Evolutionary conservation across 2,113 vertebrate species (phyloP), one percentile per base, ranked within the genome.

Genomic region (Dinomys branickii): DNA sequence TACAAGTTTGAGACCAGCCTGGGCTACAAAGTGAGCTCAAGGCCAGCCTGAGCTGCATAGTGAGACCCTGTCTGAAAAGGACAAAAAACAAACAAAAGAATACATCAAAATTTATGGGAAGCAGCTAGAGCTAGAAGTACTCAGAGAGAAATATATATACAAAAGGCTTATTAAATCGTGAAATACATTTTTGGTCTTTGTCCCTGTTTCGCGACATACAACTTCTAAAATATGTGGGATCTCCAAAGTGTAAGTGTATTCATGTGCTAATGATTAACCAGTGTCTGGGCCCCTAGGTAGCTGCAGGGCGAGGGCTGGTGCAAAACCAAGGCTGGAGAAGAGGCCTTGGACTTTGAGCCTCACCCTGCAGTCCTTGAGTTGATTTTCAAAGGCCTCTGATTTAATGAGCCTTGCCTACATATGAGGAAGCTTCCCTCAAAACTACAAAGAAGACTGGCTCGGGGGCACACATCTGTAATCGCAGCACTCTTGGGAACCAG

Each of bases 91-190:
- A n/a, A n/a, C n/a, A 94, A 87, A 94, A 92, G 82, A 86, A 0
- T 90, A 56, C 50, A 83, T 30, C 44, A 77, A 77, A 77, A 77
- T 83, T 82, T 91, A 30, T 88, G 35, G 65, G 80, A 77, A 87
- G 30, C 83, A 67, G 19, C 38, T 33, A 78, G 28, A 33, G 44
- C 75, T 69, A 69, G 50, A 88, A 73, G 4, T 84, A 33, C 35
- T 88, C 35, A 91, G 44, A 96, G 12, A 94, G n/a, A 17, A 91
- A 63, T 65, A n/a, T n/a, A 61, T 10, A 77, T 61, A 93, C 50
- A 59, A 67, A 73, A 59, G 67, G 26, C 82, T 44, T 61, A 84
- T 5, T 26, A 84, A 44, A 44, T 41, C 41, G n/a, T 44, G 13
- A 84, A 84, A 44, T 41, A 56, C 35, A 17, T 61, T 6, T 38